Evolutionary conservation across 2,797 vertebrate genomes (phyloP), one percentile per base, ranked within the genome.

Genomic region (Typhlichthys eigenmanni): DNA sequence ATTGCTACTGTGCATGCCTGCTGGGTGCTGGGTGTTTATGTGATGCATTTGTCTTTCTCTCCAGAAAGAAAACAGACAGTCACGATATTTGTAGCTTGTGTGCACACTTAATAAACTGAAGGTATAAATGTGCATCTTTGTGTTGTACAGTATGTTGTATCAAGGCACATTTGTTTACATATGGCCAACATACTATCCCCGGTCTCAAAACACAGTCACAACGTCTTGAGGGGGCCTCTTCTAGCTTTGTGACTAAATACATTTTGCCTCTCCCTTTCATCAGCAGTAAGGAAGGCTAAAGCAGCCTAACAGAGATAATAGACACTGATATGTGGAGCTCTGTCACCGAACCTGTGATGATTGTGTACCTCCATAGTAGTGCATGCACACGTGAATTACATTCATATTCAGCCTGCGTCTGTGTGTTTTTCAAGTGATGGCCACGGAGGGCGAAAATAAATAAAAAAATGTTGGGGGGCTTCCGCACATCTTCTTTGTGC

Each of bases 321-420:
- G 60, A 75, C 17, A 24, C 48, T 38, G 60, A 81, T 50, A 64
- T 50, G 46, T 57, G 60, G 51, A 66, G 58, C 65, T 76, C 50
- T 64, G 73, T 68, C 58, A 57, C 43, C 53, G 61, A 57, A 62
- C 24, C 12, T 69, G 51, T 2, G 17, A 14, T 29, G 34, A 17
- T 4, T 24, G 13, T 58, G 51, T 34, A 14, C 13, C 46, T 49
- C 48, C 14, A 38, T 1, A 3, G n/a, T 13, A 16, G 16, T 53
- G 45, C 47, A 24, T 61, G 52, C 48, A 45, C 55, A 45, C 10
- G 6, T 55, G 32, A 48, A 55, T n/a, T 11, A 19, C 14, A 63
- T 60, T 58, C 57, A 58, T 57, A 53, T 62, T 50, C 61, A 14
- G 45, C 17, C 17, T 19, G 19, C 1, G n/a, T n/a, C n/a, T n/a